These are phyloP conservation scores for Aspidapion aeneum DNA, from an alignment of 2,888 invertebrate genomes.

Conservation along the genomic window DNA sequence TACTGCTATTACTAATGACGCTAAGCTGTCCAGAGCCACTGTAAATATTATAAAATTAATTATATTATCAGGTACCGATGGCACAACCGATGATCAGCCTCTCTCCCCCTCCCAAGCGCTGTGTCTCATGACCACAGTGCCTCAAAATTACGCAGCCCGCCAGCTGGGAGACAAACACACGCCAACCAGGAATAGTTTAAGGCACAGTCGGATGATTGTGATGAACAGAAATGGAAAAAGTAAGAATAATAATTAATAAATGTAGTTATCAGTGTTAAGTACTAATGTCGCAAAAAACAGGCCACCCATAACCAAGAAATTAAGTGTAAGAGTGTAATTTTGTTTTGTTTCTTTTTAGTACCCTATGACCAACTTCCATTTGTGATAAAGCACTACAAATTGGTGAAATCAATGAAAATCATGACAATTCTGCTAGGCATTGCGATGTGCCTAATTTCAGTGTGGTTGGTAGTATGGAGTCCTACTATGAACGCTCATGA, in stretches of 20 bases:
- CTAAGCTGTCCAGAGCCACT: too few species aligned
- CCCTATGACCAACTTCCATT: conserved; percentile 51
- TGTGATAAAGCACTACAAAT: conserved; percentile 49
- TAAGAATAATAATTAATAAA: conserved; percentile 29
- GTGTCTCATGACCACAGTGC: conserved; percentile 61
- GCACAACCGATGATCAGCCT: neutral
- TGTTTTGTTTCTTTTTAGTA: conserved; percentile 41
- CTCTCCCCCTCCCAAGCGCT: conserved; percentile 51
- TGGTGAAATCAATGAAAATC: conserved; percentile 50
- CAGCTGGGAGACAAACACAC: conserved; percentile 63
- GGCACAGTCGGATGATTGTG: conserved; percentile 69
- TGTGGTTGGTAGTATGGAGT: conserved; percentile 58
- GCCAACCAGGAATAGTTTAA: conserved; percentile 64
- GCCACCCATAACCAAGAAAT: too few species aligned
- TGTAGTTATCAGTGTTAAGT: neutral
- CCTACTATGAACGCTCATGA: conserved; percentile 57
- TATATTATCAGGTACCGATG: neutral
- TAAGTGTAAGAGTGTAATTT: too few species aligned
- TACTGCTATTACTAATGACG: too few species aligned
- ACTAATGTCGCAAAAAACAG: neutral
- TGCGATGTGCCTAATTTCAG: conserved; percentile 53
- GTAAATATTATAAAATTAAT: too few species aligned
- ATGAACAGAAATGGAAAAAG: conserved; percentile 57
- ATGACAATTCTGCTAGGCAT: conserved; percentile 54
- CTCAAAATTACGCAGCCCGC: conserved; percentile 61